Base-by-base conservation (phyloP, 2,888 invertebrate genomes). In the Acronicta aceris region DNA sequence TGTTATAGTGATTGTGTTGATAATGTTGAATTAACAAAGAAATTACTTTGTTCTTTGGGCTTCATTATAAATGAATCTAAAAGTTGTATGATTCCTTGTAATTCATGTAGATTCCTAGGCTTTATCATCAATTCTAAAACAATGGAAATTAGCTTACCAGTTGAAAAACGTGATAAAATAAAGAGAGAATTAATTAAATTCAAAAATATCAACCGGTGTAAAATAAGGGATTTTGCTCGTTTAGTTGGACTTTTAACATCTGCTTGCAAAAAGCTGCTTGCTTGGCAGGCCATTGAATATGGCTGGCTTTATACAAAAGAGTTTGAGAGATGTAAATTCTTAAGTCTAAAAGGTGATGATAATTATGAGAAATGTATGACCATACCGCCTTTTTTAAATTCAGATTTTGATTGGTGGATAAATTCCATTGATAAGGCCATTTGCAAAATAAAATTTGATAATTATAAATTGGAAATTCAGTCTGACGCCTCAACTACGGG, bases 401-500 rank as follows among this genome's bases (percentile, higher is more conserved):
- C 25, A 33, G 47, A 47, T 33, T 33, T 47, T 33, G 47, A 47
- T 12, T 47, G 47, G 47, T 47, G 47, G 47, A 33, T 33, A 47
- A 30, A 47, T 33, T 25, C 45, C 8, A 45, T 45, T 12, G n/a
- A 45, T 27, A 45, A 45, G 6, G 8, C 25, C 1, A 13, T 33
- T 3, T 25, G 38, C 13, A 48, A 16, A 38, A 62, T 57, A 8
- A 42, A 27, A n/a, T 13, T 47, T 10, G 25, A 62, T 25, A 21
- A 30, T 0, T 57, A 40, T 40, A 10, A 10, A 8, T 2, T 55
- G 5, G 59, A 59, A 36, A 64, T 64, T 2, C 47, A 27, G 33
- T 59, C 58, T 27, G 58, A 64, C 21, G 54, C 63, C 42, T 64
- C 64, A 47, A 48, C 41, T 13, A 59, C 52, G 45, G 62, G 62